Base-by-base conservation (phyloP, 2,888 invertebrate genomes). In the Drosophila atroscutellata region DNA sequence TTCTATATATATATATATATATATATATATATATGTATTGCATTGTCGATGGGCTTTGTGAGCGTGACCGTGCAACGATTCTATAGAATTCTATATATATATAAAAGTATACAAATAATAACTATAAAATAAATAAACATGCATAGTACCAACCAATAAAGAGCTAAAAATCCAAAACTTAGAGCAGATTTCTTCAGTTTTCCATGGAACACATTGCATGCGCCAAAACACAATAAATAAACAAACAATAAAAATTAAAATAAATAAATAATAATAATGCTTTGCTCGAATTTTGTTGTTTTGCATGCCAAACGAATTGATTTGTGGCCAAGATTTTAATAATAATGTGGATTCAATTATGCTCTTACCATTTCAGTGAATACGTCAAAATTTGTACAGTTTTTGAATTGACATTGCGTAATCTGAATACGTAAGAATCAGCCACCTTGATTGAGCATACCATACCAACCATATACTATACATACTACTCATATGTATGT, bases 361-460 rank as follows among this genome's bases (percentile, higher is more conserved):
- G 80, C 78, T 86, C 90, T 89, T 86, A 73, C 88, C 90, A 77
- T 86, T 86, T 82, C 86, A 86, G 86, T 86, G 88, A 86, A 86
- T 63, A 62, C 81, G 69, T 69, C 67, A 75, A 74, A 70, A 65
- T 67, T 77, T 86, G 83, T 86, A 87, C 86, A 86, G 74, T 80
- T 80, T 81, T 84, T 86, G 77, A 89, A 89, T 79, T 83, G 68
- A 71, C 57, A 60, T 72, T 80, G 71, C 64, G 64, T 75, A 70
- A 81, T 72, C 81, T 77, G 75, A 82, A 77, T 75, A 59, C 77
- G 83, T 77, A 72, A 81, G 65, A 75, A 78, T 69, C 76, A 52
- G 68, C 83, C 83, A 79, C 76, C 85, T 66, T 83, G 68, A 82
- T 73, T 77, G 67, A 74, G 68, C 75, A 81, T 65, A 73, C 57